Evolutionary conservation across 2,113 vertebrate species (phyloP).

Genomic region (Daphoenositta chrysoptera): DNA sequence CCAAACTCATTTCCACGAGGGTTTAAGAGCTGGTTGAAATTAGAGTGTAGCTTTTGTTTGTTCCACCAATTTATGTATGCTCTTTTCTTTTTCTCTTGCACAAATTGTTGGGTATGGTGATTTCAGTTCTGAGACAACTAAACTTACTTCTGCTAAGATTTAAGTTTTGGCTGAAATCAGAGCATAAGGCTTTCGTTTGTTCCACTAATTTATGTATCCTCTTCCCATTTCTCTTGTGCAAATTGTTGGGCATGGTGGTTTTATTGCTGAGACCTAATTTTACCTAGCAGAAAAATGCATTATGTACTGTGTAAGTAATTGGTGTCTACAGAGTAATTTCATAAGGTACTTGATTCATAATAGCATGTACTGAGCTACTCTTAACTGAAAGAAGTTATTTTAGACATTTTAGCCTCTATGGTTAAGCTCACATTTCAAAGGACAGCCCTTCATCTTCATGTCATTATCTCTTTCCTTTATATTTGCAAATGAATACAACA

Average conservation of each 20-base stretch:
- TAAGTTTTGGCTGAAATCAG: conserved; percentile 17
- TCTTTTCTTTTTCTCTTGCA: conserved; percentile 2
- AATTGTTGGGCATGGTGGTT: conserved; percentile 46
- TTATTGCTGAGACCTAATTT: conserved; percentile 62
- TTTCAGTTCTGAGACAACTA: conserved; percentile 4
- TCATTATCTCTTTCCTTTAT: neutral
- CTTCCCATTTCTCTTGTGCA: conserved; percentile 19
- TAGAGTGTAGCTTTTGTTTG: conserved; percentile 1
- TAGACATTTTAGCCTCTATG: neutral
- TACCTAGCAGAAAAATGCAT: conserved; percentile 56
- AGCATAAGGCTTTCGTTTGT: conserved; percentile 9
- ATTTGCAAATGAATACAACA: neutral
- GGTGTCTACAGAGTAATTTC: conserved; percentile 50
- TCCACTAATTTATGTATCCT: conserved; percentile 18
- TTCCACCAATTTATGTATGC: conserved; percentile 10
- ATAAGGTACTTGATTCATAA: conserved; percentile 44
- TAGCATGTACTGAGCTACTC: conserved; percentile 24
- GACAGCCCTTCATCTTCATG: neutral
- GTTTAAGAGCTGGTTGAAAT: conserved; percentile 46
- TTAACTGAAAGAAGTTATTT: conserved; percentile 34
- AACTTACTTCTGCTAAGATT: conserved; percentile 11
- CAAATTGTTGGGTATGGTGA: neutral
- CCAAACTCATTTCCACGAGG: conserved; percentile 11
- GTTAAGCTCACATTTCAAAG: conserved; percentile 3
- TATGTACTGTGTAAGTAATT: conserved; percentile 57